Conservation (phyloP, 2,113 vertebrate genomes). For the Prolemur simus region DNA sequence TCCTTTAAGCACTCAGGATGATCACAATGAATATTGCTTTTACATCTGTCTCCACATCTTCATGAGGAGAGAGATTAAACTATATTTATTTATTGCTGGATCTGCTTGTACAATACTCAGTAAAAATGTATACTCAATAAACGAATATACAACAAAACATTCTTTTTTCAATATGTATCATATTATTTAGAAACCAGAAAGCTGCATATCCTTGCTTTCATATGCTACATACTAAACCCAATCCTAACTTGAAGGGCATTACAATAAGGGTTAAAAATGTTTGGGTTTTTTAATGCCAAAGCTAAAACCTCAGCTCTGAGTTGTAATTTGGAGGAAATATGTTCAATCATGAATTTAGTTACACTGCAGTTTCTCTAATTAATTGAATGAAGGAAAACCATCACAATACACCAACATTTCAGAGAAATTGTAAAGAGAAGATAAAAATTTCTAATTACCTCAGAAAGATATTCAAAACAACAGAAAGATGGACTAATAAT, state of each 20-base stretch:
- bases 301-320: background rate
- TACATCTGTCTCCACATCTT: background rate
- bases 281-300: background rate
- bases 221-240: slow-evolving; percentile 18
- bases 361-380: slow-evolving; percentile 22
- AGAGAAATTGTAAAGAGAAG: background rate
- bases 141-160: background rate
- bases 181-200: slow-evolving; percentile 19
- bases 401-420: background rate
- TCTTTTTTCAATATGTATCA: background rate
- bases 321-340: slow-evolving; percentile 43
- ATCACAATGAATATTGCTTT: slow-evolving; percentile 51
- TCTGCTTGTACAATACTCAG: background rate
- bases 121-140: slow-evolving; percentile 8
- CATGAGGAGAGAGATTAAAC: background rate
- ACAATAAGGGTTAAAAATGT: background rate
- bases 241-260: background rate
- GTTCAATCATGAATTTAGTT: slow-evolving; percentile 29
- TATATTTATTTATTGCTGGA: background rate
- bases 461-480: slow-evolving; percentile 2
- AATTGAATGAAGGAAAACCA: slow-evolving; percentile 34
- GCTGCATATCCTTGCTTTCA: background rate
- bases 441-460: background rate
- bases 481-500: background rate
- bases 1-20: slow-evolving; percentile 27